These are phyloP conservation scores for Rhagologus leucostigma DNA, from an alignment of 2,113 vertebrate species.

Conservation along the genomic window DNA sequence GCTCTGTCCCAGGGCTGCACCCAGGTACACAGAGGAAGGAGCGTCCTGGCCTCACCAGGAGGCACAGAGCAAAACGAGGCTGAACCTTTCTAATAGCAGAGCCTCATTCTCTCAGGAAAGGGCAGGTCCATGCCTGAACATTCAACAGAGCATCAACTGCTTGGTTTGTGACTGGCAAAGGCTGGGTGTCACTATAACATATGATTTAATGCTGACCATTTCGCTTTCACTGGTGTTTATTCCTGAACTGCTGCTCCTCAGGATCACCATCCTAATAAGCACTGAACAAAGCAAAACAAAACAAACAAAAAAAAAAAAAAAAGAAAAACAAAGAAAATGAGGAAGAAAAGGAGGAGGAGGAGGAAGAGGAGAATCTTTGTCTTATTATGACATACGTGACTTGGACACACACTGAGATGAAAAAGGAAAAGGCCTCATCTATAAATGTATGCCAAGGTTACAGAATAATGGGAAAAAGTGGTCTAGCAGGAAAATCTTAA, in stretches of 20 bases:
- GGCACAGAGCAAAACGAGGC: not conserved
- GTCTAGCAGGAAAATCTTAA: conserved; percentile 67
- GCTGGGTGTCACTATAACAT: conserved; percentile 4
- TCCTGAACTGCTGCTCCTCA: conserved; percentile 69
- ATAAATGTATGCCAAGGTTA: conserved; percentile 69
- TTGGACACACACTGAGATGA: conserved; percentile 69
- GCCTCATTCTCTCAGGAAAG: conserved; percentile 29
- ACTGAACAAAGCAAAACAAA: conserved; percentile 61
- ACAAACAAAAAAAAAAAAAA: not conserved
- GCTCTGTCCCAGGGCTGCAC: not conserved
- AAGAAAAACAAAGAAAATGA: not conserved
- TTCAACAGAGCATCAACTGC: conserved; percentile 27
- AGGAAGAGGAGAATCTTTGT: conserved; percentile 54
- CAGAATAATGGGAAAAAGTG: conserved; percentile 51
- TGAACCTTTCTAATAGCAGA: not conserved
- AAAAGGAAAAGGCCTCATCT: conserved; percentile 68
- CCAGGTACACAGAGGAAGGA: not conserved
- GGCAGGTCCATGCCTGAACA: conserved; percentile 34
- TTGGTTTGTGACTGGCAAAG: conserved; percentile 41
- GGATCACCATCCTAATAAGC: conserved; percentile 69
- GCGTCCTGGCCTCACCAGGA: not conserved
- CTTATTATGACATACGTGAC: conserved; percentile 66
- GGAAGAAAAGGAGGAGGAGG: not conserved
- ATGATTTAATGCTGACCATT: conserved; percentile 41
- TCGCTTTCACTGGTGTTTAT: conserved; percentile 43